These are phyloP conservation scores for Scomber colias DNA, from an alignment of 2,113 vertebrate genomes.

Conservation along the genomic window DNA sequence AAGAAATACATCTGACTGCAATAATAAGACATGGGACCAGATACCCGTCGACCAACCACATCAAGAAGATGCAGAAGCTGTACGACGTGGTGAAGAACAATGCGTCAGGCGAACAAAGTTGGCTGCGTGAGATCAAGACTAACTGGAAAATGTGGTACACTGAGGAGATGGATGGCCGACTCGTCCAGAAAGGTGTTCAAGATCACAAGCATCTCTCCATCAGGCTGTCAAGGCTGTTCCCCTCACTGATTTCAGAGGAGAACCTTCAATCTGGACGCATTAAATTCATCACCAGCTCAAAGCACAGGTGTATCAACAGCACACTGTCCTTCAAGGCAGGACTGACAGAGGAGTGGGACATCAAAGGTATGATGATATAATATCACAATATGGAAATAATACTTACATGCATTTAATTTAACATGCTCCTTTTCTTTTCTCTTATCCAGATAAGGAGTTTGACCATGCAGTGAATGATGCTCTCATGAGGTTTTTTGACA, in stretches of 20 bases:
- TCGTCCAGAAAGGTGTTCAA: constrained; percentile 83
- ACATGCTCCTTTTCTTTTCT: not conserved
- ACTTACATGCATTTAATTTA: not conserved
- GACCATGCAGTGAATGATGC: constrained; percentile 87
- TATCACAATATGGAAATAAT: too few species aligned
- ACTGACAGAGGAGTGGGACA: constrained; percentile 69
- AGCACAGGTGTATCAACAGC: constrained; percentile 94
- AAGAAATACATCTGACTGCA: constrained; percentile 87
- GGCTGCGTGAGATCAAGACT: constrained; percentile 73
- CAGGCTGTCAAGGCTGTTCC: constrained; percentile 89
- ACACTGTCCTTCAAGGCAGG: constrained; percentile 87
- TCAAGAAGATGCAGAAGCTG: constrained; percentile 86
- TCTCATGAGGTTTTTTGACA: constrained; percentile 94
- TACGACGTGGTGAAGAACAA: constrained; percentile 76
- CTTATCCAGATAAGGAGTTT: constrained; percentile 65
- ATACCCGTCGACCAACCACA: constrained; percentile 90
- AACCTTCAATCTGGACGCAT: constrained; percentile 80
- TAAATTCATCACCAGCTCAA: constrained; percentile 91
- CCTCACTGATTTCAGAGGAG: constrained; percentile 84
- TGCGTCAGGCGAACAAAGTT: constrained; percentile 48
- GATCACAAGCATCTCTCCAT: constrained; percentile 89
- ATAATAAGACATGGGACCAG: constrained; percentile 93
- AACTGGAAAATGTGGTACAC: constrained; percentile 91
- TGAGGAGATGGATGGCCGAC: constrained; percentile 91
- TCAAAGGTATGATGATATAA: constrained; percentile 54